Evolutionary conservation across 2,797 vertebrate species (phyloP), one percentile per base, ranked within the genome.

Genomic region (Melopsittacus undulatus): DNA sequence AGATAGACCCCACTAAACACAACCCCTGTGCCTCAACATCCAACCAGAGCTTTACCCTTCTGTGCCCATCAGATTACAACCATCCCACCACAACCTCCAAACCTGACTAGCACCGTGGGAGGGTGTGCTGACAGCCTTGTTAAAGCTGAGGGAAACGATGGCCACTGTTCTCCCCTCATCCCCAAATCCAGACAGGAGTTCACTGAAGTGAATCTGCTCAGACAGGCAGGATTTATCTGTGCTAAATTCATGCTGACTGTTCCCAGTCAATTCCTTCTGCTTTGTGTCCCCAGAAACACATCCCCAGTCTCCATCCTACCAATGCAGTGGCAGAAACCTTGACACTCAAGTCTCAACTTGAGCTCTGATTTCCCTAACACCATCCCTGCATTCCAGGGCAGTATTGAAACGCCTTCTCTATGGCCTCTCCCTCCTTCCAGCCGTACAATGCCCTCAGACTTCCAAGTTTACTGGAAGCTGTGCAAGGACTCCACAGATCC

Each of bases 71-170:
- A 51, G 36, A n/a, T 46, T 57, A 62, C 57, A 73, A 23, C 10
- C 38, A 64, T 43, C 42, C n/a, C 73, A 93, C 19, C 57, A 56
- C n/a, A 68, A 29, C 32, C 8, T 32, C 16, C 30, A 51, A 43
- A 4, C 36, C 0, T 20, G 7, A 46, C 0, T 5, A 42, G 43
- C 10, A 7, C 42, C 2, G 19, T 2, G 23, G 9, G 21, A 38
- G 5, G 13, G n/a, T 66, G 9, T 7, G 2, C 20, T 16, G 7
- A 36, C 56, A 80, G 20, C 69, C 34, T 59, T 30, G 10, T 4
- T 56, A 67, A 32, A 48, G 42, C 9, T 0, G 1, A 63, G 40
- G 24, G 29, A 59, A 67, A 45, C 1, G 1, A 21, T 3, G 18
- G 15, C 43, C 18, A 15, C 38, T 36, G n/a, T 46, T 62, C 54